Base-by-base conservation (phyloP, 2,113 vertebrate genomes). In the Aegotheles bennettii region DNA sequence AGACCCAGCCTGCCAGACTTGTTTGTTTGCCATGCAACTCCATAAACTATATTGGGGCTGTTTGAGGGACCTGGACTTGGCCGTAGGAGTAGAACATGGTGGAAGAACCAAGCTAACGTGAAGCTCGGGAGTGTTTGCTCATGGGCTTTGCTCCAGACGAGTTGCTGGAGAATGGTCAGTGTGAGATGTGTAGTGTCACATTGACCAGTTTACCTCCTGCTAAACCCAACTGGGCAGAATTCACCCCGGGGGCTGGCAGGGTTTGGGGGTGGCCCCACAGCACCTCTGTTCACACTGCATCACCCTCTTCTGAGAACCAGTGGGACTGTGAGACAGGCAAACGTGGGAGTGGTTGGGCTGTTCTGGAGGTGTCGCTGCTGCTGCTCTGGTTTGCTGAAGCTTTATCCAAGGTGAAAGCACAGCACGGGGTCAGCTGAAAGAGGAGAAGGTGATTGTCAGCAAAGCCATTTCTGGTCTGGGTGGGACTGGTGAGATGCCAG, bases 321-420 rank as follows among this genome's bases (percentile, higher is more conserved):
- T 4, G 2, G 8, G 47, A 40, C 3, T 3, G 16, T 3, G 24
- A 35, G 40, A 10, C 29, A 28, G 85, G 45, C 36, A 38, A 28
- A 17, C 3, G 0, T 3, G 5, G 7, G 40, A 75, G 3, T 6
- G 64, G 54, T 10, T 48, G 5, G 26, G 23, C 24, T 38, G 48
- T 40, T 25, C 13, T 35, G 54, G 84, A 57, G 48, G 54, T 24
- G 64, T 5, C 15, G 14, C 17, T 12, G 3, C 54, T n/a, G 80
- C 65, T 17, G 0, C 10, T 28, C 24, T 48, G 14, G 6, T n/a
- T 38, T 31, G 12, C 14, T 47, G 14, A 5, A 51, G 24, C 51
- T 56, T 40, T 31, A 4, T 29, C 14, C 45, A 3, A 54, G 80
- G 53, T 35, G 28, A 23, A 82, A 47, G 13, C 23, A 1, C 6